Base-by-base conservation (phyloP, 2,113 vertebrate species). In the Amphiprion percula region DNA sequence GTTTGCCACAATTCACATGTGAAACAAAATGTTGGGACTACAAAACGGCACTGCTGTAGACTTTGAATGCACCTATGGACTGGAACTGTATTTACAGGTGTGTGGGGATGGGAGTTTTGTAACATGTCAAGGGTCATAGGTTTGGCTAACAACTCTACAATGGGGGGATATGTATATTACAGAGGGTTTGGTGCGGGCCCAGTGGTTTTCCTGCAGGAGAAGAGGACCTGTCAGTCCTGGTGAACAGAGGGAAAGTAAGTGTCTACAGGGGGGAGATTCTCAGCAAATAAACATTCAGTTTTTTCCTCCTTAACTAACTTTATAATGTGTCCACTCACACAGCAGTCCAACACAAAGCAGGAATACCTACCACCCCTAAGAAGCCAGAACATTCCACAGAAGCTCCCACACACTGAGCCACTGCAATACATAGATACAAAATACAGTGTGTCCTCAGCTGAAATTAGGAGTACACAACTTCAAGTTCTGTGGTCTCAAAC, bases 31-130 rank as follows among this genome's bases (percentile, higher is more conserved):
- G 68, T 41, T 73, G 62, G 71, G 68, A 84, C 64, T 41, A 71
- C 41, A 75, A 39, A 74, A 79, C 63, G 66, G 87, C 50, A 41
- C 79, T 44, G 69, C 77, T 86, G 87, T 83, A 87, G 82, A 91
- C 82, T 66, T 28, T 69, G 23, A 90, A 66, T 77, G 86, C 83
- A 87, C 70, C 83, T 71, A 58, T 78, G 77, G 84, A 79, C 61
- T 62, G 65, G 62, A 83, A 70, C 73, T 85, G 72, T 91, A 90
- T 91, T 89, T 91, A 92, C 90, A 92, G 66, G 75, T 77, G 49
- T 66, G 77, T 70, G 23, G 75, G 64, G 49, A 68, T 82, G 70
- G 53, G 60, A 80, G 68, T 87, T 69, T 72, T 77, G 50, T 65
- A 82, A 79, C 21, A 80, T 60, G 72, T 79, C 73, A 66, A 65